phyloP scores from a whole-genome alignment of 2,888 invertebrate species.

The Drosophila meridiana region DNA sequence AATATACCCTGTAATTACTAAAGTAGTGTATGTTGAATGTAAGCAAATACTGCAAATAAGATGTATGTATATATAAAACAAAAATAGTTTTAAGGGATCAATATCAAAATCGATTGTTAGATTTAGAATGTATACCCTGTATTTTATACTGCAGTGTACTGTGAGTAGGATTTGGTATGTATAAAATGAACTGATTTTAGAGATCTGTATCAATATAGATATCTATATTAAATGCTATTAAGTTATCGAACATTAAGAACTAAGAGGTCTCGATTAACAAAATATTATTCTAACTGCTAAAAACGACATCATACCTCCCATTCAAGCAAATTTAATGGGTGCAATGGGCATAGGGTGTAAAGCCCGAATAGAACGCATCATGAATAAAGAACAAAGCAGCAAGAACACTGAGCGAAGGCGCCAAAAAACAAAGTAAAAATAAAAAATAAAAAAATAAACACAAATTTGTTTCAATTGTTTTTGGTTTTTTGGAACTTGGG shows the following conservation, averaged over 20 bases:
- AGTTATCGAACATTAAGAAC: not conserved
- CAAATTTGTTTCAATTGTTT: constrained; percentile 29
- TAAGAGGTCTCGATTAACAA: not conserved
- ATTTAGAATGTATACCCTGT: no score
- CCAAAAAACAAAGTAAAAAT: constrained; percentile 49
- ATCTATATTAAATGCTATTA: not conserved
- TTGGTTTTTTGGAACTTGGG: constrained; percentile 16
- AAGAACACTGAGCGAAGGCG: constrained; percentile 40
- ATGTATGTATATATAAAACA: no score
- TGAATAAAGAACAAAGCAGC: constrained; percentile 37
- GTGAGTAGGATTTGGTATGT: no score
- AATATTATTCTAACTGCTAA: not conserved
- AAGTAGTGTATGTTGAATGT: no score
- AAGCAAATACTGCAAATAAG: no score
- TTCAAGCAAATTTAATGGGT: not conserved
- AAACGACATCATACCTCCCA: not conserved
- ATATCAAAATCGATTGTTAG: no score
- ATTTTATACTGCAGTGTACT: no score
- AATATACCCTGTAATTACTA: no score
- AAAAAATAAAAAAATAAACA: constrained; percentile 4
- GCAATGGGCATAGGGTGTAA: not conserved
- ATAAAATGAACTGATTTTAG: no score
- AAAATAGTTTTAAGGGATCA: no score
- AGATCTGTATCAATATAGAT: not conserved
- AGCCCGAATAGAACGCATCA: constrained; percentile 12